These are phyloP conservation scores for Dasypus novemcinctus DNA, from an alignment of 2,113 vertebrate genomes.

Conservation along the genomic window DNA sequence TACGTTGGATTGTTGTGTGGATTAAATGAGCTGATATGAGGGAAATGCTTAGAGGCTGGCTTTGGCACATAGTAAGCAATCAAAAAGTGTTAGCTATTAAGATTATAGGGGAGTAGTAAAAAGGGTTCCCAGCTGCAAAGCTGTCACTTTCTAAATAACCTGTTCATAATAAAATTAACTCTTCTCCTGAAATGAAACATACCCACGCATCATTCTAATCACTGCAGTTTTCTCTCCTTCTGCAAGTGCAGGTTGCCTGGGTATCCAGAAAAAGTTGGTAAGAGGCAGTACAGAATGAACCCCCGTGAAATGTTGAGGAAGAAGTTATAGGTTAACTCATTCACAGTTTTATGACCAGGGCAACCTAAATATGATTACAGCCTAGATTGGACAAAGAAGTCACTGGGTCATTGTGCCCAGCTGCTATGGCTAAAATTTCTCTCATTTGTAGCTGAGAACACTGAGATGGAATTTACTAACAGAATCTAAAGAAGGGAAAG, in stretches of 20 bases:
- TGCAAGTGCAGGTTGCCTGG: neutral
- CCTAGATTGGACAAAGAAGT: neutral
- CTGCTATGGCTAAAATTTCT: neutral
- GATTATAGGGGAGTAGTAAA: neutral
- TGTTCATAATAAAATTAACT: slow-evolving; percentile 46
- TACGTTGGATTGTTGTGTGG: neutral
- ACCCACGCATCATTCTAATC: neutral
- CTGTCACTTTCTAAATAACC: slow-evolving; percentile 48
- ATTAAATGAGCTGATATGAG: neutral
- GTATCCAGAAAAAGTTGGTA: neutral
- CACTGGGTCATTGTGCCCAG: neutral
- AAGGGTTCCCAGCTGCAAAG: slow-evolving; percentile 1
- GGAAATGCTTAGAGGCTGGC: neutral
- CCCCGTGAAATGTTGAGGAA: no score
- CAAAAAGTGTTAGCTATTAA: neutral
- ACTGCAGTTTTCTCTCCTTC: neutral
- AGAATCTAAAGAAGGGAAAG: neutral
- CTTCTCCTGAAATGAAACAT: slow-evolving; percentile 47
- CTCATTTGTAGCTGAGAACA: neutral
- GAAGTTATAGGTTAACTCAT: no score
- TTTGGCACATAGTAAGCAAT: neutral
- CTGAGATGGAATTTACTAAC: neutral
- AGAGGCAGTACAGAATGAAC: neutral
- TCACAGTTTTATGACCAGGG: neutral
- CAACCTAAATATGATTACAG: neutral